phyloP scores from a whole-genome alignment of 2,113 vertebrate genomes.

The Amphiprion ocellaris region DNA sequence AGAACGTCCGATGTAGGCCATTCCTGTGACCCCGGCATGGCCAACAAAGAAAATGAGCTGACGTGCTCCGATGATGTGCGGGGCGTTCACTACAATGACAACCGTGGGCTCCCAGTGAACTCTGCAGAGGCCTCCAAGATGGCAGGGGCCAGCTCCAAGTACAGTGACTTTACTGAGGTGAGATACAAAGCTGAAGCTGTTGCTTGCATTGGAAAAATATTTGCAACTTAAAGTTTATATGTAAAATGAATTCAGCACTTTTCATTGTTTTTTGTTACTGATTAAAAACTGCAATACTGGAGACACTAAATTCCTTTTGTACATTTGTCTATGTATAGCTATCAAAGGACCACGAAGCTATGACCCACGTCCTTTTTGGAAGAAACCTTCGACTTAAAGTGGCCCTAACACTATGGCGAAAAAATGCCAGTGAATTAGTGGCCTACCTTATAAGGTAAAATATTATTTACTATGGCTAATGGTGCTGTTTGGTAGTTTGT shows the following conservation, averaged over 20 bases:
- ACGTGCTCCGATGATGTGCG: slow-evolving; percentile 91
- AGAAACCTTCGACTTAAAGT: slow-evolving; percentile 95
- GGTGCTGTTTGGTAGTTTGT: background rate
- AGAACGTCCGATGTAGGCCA: slow-evolving; percentile 68
- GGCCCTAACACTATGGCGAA: slow-evolving; percentile 97
- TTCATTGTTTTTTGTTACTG: background rate
- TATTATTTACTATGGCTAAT: background rate
- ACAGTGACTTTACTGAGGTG: slow-evolving; percentile 94
- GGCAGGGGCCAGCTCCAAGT: slow-evolving; percentile 90
- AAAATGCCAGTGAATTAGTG: slow-evolving; percentile 95
- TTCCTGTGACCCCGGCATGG: slow-evolving; percentile 91
- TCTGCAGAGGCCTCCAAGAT: slow-evolving; percentile 86
- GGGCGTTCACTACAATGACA: slow-evolving; percentile 87
- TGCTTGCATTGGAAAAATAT: background rate
- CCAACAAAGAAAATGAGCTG: slow-evolving; percentile 99
- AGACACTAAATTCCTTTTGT: slow-evolving; percentile 11
- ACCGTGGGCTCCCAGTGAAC: slow-evolving; percentile 87
- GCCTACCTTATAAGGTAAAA: slow-evolving; percentile 95
- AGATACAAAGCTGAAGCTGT: slow-evolving; percentile 11
- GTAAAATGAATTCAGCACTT: background rate
- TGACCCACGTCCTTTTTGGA: slow-evolving; percentile 96
- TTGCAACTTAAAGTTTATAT: too few relatives aligned
- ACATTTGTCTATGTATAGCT: slow-evolving; percentile 81
- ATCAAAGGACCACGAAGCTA: slow-evolving; percentile 96
- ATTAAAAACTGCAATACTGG: background rate